These are phyloP conservation scores for Brotula barbata DNA, from an alignment of 2,797 vertebrate genomes.

Conservation along the genomic window DNA sequence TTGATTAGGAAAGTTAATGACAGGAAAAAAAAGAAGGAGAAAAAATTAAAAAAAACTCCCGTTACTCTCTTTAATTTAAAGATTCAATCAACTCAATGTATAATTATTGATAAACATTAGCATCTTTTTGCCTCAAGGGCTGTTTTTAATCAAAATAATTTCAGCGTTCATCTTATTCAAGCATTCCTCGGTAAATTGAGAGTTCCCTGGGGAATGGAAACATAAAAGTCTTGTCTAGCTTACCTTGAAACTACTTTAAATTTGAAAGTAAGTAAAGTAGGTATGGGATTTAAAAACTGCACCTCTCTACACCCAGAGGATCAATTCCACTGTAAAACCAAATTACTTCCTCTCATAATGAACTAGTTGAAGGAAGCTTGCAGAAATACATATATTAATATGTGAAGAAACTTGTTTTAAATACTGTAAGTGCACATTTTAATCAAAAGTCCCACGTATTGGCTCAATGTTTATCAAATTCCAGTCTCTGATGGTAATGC, in stretches of 20 bases:
- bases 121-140: background rate
- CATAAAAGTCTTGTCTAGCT: constrained; percentile 15
- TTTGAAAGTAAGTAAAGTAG: constrained; percentile 24
- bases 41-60: constrained; percentile 5
- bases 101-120: background rate
- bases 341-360: constrained; percentile 16
- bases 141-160: constrained; percentile 15
- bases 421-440: background rate
- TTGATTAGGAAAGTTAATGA: constrained; percentile 31
- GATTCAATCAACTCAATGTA: background rate
- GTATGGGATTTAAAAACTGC: constrained; percentile 20
- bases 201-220: constrained; percentile 20
- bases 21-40: too few species aligned
- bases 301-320: constrained; percentile 25
- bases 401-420: background rate
- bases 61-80: constrained; percentile 4
- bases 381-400: background rate
- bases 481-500: background rate
- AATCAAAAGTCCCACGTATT: too few species aligned
- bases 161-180: constrained; percentile 11
- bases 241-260: constrained; percentile 37
- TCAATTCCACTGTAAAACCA: constrained; percentile 20
- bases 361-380: constrained; percentile 3
- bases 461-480: background rate
- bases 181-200: constrained; percentile 14